Base-by-base conservation (phyloP, 2,113 vertebrate genomes). In the Mesoclemmys tuberculata region DNA sequence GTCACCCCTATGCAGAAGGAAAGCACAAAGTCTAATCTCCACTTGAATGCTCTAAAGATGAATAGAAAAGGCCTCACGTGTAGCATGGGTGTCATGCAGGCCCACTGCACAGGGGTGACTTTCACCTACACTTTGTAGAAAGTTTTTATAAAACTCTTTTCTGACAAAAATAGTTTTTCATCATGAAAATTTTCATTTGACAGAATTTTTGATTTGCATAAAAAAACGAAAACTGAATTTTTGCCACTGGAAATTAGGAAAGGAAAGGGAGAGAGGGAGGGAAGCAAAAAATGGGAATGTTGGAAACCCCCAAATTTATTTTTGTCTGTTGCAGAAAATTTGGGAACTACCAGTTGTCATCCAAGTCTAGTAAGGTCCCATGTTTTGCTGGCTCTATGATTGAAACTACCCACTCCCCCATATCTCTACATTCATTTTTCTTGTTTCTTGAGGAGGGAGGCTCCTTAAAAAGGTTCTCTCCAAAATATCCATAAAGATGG, bases 221-320 rank as follows among this genome's bases (percentile, higher is more conserved):
- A 16, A 80, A 78, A 4, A 46, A 84, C 0, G 0, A 21, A 44
- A 89, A 84, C 1, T 46, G 14, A 74, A 29, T 61, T 35, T 3
- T 89, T 79, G 80, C 5, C 3, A 1, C 0, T 24, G 64, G 0
- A 38, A 90, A 19, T 31, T 1, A 38, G 41, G 48, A 56, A 64
- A 38, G 24, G 8, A 49, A 5, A 82, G 84, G 58, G 29, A 8
- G 24, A 14, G 29, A 8, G 24, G 26, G 26, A 54, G 51, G 2
- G 6, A 88, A 41, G 4, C 2, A 74, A 80, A 48, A 68, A 87
- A 27, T 8, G 18, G 2, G 68, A 85, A 81, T 0, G 0, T 54
- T 6, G 51, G 1, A 18, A 80, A 86, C 81, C 56, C 54, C 0
- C 0, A 27, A 74, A 89, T 22, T 38, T 0, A 78, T 1, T 21